Conservation (phyloP, 2,888 invertebrate species). For the Carterocephalus palaemon region DNA sequence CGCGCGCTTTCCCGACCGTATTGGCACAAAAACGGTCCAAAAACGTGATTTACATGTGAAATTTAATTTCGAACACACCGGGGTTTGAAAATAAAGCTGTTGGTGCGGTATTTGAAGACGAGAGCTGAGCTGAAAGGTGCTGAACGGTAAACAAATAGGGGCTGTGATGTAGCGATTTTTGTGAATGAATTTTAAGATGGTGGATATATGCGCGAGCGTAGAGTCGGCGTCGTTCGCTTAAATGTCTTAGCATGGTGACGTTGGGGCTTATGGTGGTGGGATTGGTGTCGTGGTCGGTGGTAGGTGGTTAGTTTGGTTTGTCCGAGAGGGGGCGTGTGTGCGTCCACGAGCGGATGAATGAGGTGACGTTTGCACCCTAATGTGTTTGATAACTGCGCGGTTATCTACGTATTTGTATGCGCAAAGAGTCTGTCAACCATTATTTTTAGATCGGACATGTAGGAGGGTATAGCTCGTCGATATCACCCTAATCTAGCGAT, state of each 20-base stretch:
- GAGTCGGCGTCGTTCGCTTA: constrained; percentile 47
- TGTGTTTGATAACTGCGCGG: constrained; percentile 60
- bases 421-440: constrained; percentile 43
- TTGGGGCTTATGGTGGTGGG: constrained; percentile 28
- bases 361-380: constrained; percentile 67
- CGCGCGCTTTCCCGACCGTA: constrained; percentile 47
- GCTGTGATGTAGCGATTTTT: constrained; percentile 67
- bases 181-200: constrained; percentile 79
- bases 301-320: constrained; percentile 30
- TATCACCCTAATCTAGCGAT: constrained; percentile 11
- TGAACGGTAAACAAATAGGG: constrained; percentile 71
- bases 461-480: constrained; percentile 1
- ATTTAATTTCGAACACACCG: constrained; percentile 41
- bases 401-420: constrained; percentile 39
- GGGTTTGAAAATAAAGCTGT: constrained; percentile 28
- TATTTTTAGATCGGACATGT: constrained; percentile 62
- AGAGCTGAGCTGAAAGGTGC: constrained; percentile 47
- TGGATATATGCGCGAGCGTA: constrained; percentile 62
- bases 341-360: constrained; percentile 73
- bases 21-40: constrained; percentile 53
- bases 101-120: constrained; percentile 34
- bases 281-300: constrained; percentile 29
- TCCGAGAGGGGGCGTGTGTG: constrained; percentile 48
- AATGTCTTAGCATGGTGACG: constrained; percentile 41
- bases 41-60: constrained; percentile 40